phyloP scores from a whole-genome alignment of 2,797 vertebrate genomes.

The Mico argentatus region DNA sequence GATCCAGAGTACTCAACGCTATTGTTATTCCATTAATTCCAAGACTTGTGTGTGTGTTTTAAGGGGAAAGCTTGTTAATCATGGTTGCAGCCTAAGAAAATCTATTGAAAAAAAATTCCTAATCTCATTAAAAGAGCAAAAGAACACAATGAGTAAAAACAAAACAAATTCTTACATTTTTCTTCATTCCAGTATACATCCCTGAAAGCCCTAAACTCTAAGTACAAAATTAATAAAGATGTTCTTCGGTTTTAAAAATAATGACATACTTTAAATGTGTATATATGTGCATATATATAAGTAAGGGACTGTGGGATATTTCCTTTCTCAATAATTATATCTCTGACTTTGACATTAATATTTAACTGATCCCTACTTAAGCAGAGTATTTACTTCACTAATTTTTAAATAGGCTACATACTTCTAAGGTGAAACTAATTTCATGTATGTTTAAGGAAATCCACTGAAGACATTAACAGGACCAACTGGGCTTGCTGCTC shows the following conservation, averaged over 20 bases:
- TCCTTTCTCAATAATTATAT: conserved; percentile 24
- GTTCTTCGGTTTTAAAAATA: neutral
- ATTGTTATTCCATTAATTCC: neutral
- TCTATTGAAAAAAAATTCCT: neutral
- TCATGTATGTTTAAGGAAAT: conserved; percentile 35
- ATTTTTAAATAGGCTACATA: conserved; percentile 28
- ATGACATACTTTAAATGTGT: neutral
- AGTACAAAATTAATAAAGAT: conserved; percentile 7
- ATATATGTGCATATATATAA: neutral
- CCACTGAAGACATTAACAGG: conserved; percentile 30
- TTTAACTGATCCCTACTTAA: conserved; percentile 53
- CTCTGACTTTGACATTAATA: conserved; percentile 56
- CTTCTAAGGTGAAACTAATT: conserved; percentile 31
- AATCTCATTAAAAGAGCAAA: neutral
- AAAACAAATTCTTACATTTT: neutral
- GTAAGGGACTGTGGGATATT: neutral
- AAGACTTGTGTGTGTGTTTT: neutral
- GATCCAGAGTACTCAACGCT: neutral
- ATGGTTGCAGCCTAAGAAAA: neutral
- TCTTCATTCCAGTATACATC: neutral
- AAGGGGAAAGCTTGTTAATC: neutral
- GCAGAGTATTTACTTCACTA: conserved; percentile 43
- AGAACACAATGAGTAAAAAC: neutral
- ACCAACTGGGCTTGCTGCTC: neutral
- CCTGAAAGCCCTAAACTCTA: neutral